Evolutionary conservation across 2,113 vertebrate species (phyloP).

Genomic region (Neopipo cinnamomea): DNA sequence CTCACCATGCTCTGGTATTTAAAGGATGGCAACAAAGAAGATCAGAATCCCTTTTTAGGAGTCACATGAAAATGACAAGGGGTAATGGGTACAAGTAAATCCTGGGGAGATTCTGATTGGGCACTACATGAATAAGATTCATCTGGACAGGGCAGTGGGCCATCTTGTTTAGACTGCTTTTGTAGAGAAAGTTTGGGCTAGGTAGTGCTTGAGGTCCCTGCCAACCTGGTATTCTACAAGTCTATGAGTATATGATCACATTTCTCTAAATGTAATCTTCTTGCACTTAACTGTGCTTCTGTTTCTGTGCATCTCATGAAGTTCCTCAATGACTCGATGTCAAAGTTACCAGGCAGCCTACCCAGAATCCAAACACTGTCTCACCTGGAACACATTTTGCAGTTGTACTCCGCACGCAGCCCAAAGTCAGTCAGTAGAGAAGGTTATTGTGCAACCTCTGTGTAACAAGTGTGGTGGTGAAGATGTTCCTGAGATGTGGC

Average conservation of each 20-base stretch:
- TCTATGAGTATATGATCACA: not conserved
- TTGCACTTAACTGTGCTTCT: not conserved
- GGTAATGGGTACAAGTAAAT: not conserved
- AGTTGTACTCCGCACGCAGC: not conserved
- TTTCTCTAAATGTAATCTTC: not conserved
- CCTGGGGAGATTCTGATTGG: not conserved
- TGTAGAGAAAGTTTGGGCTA: not conserved
- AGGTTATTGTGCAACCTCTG: not conserved
- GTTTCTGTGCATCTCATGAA: not conserved
- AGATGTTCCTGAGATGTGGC: not conserved
- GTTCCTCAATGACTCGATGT: not conserved
- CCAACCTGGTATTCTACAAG: not conserved
- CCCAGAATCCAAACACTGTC: not conserved
- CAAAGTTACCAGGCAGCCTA: not conserved
- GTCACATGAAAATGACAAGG: not conserved
- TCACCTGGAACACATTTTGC: not conserved
- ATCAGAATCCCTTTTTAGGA: not conserved
- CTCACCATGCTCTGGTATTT: not conserved
- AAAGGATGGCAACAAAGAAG: not conserved
- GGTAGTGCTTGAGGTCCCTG: not conserved
- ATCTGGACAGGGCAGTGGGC: not conserved
- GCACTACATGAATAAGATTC: not conserved
- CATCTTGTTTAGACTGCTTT: not conserved
- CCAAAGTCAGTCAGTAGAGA: not conserved
- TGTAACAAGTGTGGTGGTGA: not conserved